Evolutionary conservation across 2,113 vertebrate species (phyloP), one percentile per base, ranked within the genome.

Genomic region (Manacus vitellinus): DNA sequence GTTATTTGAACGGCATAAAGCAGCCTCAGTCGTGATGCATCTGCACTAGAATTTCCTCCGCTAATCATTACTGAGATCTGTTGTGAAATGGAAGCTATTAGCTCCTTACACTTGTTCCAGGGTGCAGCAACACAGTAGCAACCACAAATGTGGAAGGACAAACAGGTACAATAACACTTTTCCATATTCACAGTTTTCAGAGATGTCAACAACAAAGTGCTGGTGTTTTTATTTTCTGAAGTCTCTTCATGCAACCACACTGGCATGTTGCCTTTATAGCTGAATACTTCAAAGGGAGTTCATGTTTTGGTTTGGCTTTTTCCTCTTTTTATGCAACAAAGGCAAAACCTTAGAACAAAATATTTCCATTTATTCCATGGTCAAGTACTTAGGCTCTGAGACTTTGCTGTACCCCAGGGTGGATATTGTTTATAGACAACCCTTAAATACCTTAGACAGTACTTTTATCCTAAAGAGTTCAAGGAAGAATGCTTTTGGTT

Each of bases 291-390:
- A 95, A 88, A 89, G 75, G 19, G 46, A 92, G 52, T 14, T 84
- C 10, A 12, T 88, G 62, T 47, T 94, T 95, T 83, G 55, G 24
- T 80, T 83, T 94, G 58, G 49, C 20, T 94, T 91, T 71, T 88
- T 33, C 46, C 44, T 81, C 66, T 65, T 78, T 76, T 88, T 46
- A 70, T 51, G 33, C 17, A 43, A 87, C 84, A 78, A 95, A 78
- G 59, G 62, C 87, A 88, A 93, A 59, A 68, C 43, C 55, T 88
- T 88, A 83, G 85, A 93, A 85, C 67, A 63, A 90, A 80, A 24
- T 72, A 52, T 47, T 83, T 84, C 73, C 63, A 95, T 89, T 93
- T 88, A 75, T 87, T 92, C 65, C 66, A 49, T 4, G 17, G 30
- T 81, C 37, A 74, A 71, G 41, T 71, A 86, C 61, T 90, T 77